Conservation (phyloP, 2,888 invertebrate genomes). For the Ceriagrion tenellum region DNA sequence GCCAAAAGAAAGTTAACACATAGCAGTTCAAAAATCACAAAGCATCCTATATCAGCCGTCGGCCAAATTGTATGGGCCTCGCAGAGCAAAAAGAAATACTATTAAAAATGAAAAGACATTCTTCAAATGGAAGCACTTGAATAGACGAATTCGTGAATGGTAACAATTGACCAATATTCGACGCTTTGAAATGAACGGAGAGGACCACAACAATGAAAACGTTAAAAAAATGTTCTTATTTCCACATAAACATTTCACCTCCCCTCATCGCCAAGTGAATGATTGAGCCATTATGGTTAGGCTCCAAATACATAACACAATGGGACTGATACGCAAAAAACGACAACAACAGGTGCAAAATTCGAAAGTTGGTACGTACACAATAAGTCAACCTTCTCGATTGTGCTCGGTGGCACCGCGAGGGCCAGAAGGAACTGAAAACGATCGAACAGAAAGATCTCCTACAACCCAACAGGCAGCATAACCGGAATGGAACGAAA, state of each 20-base stretch:
- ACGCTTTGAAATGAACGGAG: neutral
- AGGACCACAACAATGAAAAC: neutral
- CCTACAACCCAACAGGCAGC: neutral
- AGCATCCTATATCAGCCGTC: neutral
- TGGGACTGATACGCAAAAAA: neutral
- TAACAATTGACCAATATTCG: neutral
- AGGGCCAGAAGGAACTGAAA: neutral
- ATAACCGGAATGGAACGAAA: neutral
- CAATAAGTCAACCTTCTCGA: neutral
- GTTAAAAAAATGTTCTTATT: neutral
- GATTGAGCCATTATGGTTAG: neutral
- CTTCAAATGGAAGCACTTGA: no score
- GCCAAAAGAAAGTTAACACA: neutral
- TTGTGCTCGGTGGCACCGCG: neutral
- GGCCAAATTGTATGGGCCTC: neutral
- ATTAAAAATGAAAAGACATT: neutral
- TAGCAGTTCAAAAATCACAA: neutral
- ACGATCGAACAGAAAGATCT: neutral
- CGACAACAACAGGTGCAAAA: neutral
- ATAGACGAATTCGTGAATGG: neutral
- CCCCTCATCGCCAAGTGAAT: neutral
- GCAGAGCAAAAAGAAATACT: neutral
- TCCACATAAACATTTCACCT: neutral
- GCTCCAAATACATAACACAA: neutral
- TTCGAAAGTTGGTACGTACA: neutral